phyloP scores from a whole-genome alignment of 1,140 invertebrate species.

The Papilio glaucus region DNA sequence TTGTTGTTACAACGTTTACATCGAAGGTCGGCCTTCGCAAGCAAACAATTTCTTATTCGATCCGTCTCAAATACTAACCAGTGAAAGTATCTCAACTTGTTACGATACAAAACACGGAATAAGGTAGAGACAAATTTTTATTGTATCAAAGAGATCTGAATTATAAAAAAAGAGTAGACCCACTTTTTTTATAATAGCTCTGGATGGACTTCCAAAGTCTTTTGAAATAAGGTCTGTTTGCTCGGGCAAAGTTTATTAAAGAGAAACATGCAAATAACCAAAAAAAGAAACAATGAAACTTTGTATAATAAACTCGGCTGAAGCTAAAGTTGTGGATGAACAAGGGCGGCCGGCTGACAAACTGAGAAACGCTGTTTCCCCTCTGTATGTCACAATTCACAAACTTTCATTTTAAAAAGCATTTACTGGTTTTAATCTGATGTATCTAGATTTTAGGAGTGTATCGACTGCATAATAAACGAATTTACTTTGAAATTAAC shows the following conservation, averaged over 20 bases:
- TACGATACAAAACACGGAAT: neutral
- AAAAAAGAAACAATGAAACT: conserved; percentile 19
- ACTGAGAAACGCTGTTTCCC: neutral
- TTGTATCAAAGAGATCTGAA: too few relatives aligned
- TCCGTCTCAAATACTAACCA: conserved; percentile 5
- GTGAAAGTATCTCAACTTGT: neutral
- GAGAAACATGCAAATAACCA: conserved; percentile 10
- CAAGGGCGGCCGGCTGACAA: neutral
- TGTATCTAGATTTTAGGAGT: neutral
- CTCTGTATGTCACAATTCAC: neutral
- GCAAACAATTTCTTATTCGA: conserved; percentile 13
- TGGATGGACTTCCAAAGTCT: neutral
- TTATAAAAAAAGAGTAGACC: too few relatives aligned
- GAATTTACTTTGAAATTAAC: too few relatives aligned
- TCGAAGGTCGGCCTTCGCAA: conserved; percentile 30
- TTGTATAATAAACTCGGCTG: conserved; percentile 5
- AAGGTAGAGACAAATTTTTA: neutral
- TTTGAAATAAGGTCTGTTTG: conserved; percentile 1
- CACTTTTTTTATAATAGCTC: too few relatives aligned
- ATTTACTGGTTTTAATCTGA: neutral
- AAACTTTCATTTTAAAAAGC: neutral
- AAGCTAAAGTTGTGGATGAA: conserved; percentile 3
- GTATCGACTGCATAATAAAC: too few relatives aligned
- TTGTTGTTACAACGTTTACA: conserved; percentile 24
- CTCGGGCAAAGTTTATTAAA: neutral